Percentiles rank a stretch among this genome's conserved stretches.
phyloP scores from a whole-genome alignment of 2,888 invertebrate species.

The Sycophila texana region DNA sequence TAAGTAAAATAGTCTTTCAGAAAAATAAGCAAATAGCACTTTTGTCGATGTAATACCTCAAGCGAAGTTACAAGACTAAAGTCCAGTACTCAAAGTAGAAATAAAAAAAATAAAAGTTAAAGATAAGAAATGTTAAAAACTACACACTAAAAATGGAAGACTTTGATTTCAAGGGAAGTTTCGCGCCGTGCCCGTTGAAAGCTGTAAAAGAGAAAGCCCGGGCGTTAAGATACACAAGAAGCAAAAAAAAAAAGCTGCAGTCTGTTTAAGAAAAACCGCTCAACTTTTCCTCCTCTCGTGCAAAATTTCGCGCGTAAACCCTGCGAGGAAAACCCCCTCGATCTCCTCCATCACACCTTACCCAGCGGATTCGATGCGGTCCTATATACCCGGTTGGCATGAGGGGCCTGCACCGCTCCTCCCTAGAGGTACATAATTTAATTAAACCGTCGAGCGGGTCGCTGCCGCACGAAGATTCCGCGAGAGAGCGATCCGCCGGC shows the following conservation, averaged over 20 bases:
- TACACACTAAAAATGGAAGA: background rate
- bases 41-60: no score
- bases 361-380: background rate
- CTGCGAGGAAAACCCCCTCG: slow-evolving; percentile 1
- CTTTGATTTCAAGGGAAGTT: slow-evolving; percentile 7
- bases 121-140: background rate
- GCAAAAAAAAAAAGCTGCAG: background rate
- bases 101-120: background rate
- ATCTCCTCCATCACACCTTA: background rate
- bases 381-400: background rate
- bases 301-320: slow-evolving; percentile 60
- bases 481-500: slow-evolving; percentile 5
- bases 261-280: slow-evolving; percentile 41
- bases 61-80: no score
- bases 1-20: no score
- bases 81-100: background rate
- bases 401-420: background rate
- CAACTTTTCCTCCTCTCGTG: slow-evolving; percentile 61
- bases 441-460: slow-evolving; percentile 54
- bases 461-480: background rate
- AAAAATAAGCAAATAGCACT: no score
- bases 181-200: background rate
- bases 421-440: slow-evolving; percentile 54
- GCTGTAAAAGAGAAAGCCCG: background rate
- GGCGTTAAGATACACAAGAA: background rate